Conservation (phyloP, 2,888 invertebrate genomes). For the Cephalotes varians region DNA sequence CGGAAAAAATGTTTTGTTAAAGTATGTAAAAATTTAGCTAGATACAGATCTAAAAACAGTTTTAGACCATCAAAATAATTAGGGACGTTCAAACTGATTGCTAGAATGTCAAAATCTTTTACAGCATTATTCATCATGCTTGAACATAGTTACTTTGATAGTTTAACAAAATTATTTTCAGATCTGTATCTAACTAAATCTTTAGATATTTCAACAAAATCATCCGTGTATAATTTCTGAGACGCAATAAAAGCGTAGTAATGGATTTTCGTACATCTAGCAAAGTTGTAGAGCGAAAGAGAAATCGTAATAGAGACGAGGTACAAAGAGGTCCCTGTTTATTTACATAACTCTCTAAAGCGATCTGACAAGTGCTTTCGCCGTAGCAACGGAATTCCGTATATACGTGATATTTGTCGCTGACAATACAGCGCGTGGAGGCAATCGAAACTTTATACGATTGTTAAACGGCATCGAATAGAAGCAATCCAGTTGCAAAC, state of each 20-base stretch:
- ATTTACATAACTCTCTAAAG: conserved; percentile 23
- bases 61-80: too few relatives aligned
- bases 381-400: conserved; percentile 1
- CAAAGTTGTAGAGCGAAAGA: not conserved
- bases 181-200: too few relatives aligned
- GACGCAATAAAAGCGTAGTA: not conserved
- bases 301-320: not conserved
- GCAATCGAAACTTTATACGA: conserved; percentile 45
- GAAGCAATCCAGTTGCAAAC: not conserved
- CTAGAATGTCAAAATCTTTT: too few relatives aligned
- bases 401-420: conserved; percentile 19
- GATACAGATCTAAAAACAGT: too few relatives aligned
- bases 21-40: too few relatives aligned
- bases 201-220: too few relatives aligned
- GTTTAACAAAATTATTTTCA: too few relatives aligned
- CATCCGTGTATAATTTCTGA: too few relatives aligned
- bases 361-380: conserved; percentile 1
- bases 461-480: conserved; percentile 16
- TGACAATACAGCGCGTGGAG: not conserved
- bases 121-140: too few relatives aligned
- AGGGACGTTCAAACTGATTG: too few relatives aligned
- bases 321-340: conserved; percentile 13
- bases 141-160: too few relatives aligned
- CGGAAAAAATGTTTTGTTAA: too few relatives aligned
- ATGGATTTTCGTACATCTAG: not conserved